These are phyloP conservation scores for Origma solitaria DNA, from an alignment of 2,113 vertebrate genomes.

Conservation along the genomic window DNA sequence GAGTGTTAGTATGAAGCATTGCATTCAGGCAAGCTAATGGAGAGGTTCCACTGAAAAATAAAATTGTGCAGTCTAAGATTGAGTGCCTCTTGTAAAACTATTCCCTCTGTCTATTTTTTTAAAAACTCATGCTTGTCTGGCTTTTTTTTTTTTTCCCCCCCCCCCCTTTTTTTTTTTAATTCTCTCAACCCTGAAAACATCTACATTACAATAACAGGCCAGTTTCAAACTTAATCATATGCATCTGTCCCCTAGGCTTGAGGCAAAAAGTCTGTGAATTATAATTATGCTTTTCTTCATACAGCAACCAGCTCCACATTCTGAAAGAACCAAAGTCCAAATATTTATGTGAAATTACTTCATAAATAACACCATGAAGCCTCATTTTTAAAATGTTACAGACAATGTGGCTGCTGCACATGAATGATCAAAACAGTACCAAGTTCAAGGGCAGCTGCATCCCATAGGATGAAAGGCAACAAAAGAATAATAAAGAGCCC, in stretches of 20 bases:
- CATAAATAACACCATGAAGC: slow-evolving; percentile 68
- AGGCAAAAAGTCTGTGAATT: slow-evolving; percentile 76
- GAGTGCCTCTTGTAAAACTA: slow-evolving; percentile 65
- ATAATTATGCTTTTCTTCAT: slow-evolving; percentile 76
- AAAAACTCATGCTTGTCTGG: slow-evolving; percentile 37
- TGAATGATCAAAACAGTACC: slow-evolving; percentile 76
- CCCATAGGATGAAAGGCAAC: slow-evolving; percentile 76
- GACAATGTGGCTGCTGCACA: slow-evolving; percentile 76
- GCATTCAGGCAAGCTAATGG: slow-evolving; percentile 87
- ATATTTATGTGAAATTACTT: slow-evolving; percentile 71
- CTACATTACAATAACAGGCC: slow-evolving; percentile 83
- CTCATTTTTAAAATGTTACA: slow-evolving; percentile 71
- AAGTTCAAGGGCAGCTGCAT: slow-evolving; percentile 79
- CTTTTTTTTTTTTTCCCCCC: background rate
- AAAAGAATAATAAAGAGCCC: slow-evolving; percentile 75
- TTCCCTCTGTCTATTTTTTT: slow-evolving; percentile 53
- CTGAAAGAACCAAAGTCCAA: slow-evolving; percentile 67
- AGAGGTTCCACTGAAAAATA: slow-evolving; percentile 84
- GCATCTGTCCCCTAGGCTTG: slow-evolving; percentile 77
- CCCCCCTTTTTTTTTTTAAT: slow-evolving; percentile 14
- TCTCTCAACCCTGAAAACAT: slow-evolving; percentile 77
- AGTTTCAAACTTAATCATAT: slow-evolving; percentile 82
- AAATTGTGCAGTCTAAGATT: slow-evolving; percentile 63
- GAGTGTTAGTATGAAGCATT: slow-evolving; percentile 87
- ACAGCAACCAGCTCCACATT: slow-evolving; percentile 65